Percentiles rank a stretch among this genome's conserved stretches.
Conservation (phyloP, 2,797 vertebrate genomes). For the Notamacropus eugenii region DNA sequence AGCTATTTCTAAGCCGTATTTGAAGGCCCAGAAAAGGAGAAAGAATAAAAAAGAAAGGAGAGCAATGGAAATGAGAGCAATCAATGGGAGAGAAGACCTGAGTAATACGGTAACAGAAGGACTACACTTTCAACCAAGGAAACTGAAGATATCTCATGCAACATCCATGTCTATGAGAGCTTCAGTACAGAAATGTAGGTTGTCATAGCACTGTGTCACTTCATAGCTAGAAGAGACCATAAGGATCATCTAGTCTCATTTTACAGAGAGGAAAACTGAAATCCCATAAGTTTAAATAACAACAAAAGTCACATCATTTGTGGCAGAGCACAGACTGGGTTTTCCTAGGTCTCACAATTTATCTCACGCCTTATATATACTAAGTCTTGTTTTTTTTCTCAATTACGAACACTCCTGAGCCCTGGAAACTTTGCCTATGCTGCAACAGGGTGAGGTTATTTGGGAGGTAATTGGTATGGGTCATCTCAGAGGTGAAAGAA, state of each 20-base stretch:
- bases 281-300: neutral
- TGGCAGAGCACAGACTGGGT: neutral
- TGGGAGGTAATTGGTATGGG: neutral
- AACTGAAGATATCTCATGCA: neutral
- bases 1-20: neutral
- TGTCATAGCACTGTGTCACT: neutral
- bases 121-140: slow-evolving; percentile 2
- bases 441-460: neutral
- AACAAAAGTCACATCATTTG: neutral
- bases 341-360: neutral
- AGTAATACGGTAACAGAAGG: neutral
- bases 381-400: slow-evolving; percentile 2
- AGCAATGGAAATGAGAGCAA: neutral
- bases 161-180: neutral
- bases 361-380: neutral
- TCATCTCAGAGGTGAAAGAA: neutral
- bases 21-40: neutral
- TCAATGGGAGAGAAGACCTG: neutral
- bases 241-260: neutral
- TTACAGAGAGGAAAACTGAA: neutral
- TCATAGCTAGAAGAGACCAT: neutral
- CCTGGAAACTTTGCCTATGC: neutral
- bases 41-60: accelerated
- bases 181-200: neutral
- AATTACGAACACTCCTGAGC: neutral